These are phyloP conservation scores for Carabus problematicus DNA, from an alignment of 2,888 invertebrate species.

Conservation along the genomic window DNA sequence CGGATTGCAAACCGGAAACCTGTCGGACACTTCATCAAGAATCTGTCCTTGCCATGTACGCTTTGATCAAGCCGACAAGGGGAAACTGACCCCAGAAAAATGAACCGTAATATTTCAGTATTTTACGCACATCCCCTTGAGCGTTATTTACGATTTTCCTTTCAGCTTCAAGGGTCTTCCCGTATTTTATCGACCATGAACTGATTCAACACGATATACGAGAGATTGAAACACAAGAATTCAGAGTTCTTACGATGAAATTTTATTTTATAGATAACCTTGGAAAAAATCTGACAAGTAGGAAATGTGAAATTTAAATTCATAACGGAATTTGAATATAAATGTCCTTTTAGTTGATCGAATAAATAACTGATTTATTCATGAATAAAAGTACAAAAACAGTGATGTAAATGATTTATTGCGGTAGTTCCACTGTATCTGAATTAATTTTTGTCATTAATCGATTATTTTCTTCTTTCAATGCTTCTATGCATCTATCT, in stretches of 20 bases:
- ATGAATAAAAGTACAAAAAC: too few species aligned
- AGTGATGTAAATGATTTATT: too few species aligned
- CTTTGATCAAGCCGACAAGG: not conserved
- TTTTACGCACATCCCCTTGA: constrained; percentile 3
- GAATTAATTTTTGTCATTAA: not conserved
- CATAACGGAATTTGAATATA: not conserved
- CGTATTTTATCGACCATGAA: constrained; percentile 24
- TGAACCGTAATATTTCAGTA: constrained; percentile 1
- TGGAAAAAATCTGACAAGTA: constrained; percentile 5
- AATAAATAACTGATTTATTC: too few species aligned
- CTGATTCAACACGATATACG: constrained; percentile 1
- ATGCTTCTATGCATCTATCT: constrained; percentile 61
- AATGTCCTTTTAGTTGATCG: too few species aligned
- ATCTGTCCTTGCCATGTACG: not conserved
- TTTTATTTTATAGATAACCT: not conserved
- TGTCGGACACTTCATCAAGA: not conserved
- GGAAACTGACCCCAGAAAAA: not conserved
- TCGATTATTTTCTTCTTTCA: constrained; percentile 57
- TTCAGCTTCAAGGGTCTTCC: constrained; percentile 1
- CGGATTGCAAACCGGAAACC: not conserved
- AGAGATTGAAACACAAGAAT: constrained; percentile 13
- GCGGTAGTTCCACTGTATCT: too few species aligned
- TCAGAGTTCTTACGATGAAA: not conserved
- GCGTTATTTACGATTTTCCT: constrained; percentile 23
- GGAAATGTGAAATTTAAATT: constrained; percentile 10